phyloP scores from a whole-genome alignment of 1,140 invertebrate genomes.

The Drosophila truncata region DNA sequence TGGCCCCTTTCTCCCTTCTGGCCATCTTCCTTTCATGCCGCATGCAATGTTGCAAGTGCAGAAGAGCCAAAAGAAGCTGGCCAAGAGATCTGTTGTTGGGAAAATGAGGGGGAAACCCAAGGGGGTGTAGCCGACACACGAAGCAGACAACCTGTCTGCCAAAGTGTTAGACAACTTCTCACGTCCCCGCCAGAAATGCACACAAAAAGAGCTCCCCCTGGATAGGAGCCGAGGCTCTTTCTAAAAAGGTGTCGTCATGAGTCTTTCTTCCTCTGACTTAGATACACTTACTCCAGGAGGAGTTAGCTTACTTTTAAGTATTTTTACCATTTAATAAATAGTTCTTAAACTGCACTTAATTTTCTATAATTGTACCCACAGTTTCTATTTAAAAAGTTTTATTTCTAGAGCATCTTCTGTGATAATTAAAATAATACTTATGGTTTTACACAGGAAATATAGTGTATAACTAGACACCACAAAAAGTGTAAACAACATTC shows the following conservation, averaged over 20 bases:
- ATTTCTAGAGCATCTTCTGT: too few species aligned
- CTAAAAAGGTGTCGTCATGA: conserved; percentile 69
- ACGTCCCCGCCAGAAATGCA: conserved; percentile 57
- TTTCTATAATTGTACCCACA: not conserved
- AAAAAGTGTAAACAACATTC: conserved; percentile 29
- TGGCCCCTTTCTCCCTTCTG: conserved; percentile 36
- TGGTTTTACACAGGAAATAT: too few species aligned
- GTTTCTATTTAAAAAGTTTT: not conserved
- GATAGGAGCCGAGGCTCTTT: conserved; percentile 7
- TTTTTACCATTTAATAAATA: not conserved
- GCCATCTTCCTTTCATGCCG: conserved; percentile 48
- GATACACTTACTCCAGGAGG: conserved; percentile 1
- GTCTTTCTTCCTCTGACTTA: conserved; percentile 38
- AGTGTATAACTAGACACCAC: not conserved
- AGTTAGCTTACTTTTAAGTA: not conserved
- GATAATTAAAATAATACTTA: not conserved
- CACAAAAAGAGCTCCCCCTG: conserved; percentile 30
- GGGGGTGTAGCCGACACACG: conserved; percentile 30
- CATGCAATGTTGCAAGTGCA: conserved; percentile 73
- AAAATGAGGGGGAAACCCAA: not conserved
- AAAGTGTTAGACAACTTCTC: conserved; percentile 82
- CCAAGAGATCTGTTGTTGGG: conserved; percentile 10
- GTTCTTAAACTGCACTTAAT: not conserved
- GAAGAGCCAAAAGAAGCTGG: conserved; percentile 40
- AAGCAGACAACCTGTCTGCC: conserved; percentile 73